Percentiles rank a stretch among this genome's conserved stretches.
These are phyloP conservation scores for Rhinoraja longicauda DNA, from an alignment of 2,797 vertebrate genomes.

Conservation along the genomic window DNA sequence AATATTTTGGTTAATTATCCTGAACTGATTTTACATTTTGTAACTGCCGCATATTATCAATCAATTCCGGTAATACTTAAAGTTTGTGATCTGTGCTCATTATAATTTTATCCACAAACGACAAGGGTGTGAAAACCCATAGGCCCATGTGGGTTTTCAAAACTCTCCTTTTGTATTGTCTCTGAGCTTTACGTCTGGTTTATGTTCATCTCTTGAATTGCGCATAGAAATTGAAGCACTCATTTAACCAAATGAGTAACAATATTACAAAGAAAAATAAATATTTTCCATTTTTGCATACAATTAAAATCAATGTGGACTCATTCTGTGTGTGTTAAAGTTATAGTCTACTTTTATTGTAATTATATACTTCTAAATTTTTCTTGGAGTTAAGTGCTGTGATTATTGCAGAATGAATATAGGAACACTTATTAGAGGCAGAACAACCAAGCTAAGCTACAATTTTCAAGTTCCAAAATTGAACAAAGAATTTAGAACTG, in stretches of 20 bases:
- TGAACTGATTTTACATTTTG: not conserved
- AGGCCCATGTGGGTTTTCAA: not conserved
- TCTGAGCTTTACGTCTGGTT: not conserved
- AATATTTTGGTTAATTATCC: not conserved
- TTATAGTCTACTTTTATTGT: not conserved
- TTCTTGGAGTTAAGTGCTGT: not conserved
- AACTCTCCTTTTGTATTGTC: not conserved
- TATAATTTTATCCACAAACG: not conserved
- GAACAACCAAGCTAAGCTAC: not conserved
- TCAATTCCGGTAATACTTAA: not conserved
- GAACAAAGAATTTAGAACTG: not conserved
- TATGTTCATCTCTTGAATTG: not conserved
- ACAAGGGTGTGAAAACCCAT: not conserved
- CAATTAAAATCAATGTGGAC: not conserved
- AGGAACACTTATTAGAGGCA: not conserved
- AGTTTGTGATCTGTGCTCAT: not conserved
- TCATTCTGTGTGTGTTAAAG: not conserved
- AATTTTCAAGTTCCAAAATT: not conserved
- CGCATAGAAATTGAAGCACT: not conserved
- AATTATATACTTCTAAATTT: not conserved
- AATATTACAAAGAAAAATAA: not conserved
- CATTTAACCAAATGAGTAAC: not conserved
- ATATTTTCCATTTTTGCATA: not conserved
- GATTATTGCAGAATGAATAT: not conserved
- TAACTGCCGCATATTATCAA: not conserved